Base-by-base conservation (phyloP, 2,797 vertebrate species). In the Hypotaenidia philippensis region DNA sequence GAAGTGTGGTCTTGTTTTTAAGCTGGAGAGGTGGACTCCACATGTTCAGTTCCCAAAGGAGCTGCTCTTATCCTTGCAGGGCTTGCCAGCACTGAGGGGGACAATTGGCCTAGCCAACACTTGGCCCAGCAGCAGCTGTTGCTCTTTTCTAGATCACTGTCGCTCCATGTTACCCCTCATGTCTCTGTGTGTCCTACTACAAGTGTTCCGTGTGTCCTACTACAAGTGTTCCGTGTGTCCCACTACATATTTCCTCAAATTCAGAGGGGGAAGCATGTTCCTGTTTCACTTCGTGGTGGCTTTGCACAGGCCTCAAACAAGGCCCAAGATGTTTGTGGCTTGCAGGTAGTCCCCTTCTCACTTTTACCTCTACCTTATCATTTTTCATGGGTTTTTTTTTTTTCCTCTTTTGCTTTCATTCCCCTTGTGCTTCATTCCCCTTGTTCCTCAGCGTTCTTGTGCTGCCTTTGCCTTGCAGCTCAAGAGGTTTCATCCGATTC, bases 71-170 rank as follows among this genome's bases (percentile, higher is more conserved):
- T 38, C 22, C 15, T 57, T 31, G 22, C 38, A 38, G 74, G 27
- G 5, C 10, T 83, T 72, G 41, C 23, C 41, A 53, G 1, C 0
- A 3, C 2, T 3, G 17, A 47, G 10, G 21, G 44, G 45, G 45
- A 47, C 7, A 6, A 10, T 47, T 47, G 45, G 45, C 45, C 45
- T 8, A 47, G 21, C 45, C 45, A 47, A 47, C 45, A 47, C 21
- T 47, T 47, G 45, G 45, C 45, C 36, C 26, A 40, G 34, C 23
- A 64, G 26, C 20, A 59, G 60, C 3, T 4, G 44, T 32, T 61
- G 41, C 52, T 56, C 6, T 61, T 78, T 57, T 26, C 53, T 82
- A 36, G 70, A 65, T 11, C n/a, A 36, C 9, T 34, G 25, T 57
- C 65, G 26, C 25, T 79, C 32, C 52, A 25, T 0, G 0, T 60